phyloP scores from a whole-genome alignment of 1,140 invertebrate genomes.

The Macrocentrus cingulum region DNA sequence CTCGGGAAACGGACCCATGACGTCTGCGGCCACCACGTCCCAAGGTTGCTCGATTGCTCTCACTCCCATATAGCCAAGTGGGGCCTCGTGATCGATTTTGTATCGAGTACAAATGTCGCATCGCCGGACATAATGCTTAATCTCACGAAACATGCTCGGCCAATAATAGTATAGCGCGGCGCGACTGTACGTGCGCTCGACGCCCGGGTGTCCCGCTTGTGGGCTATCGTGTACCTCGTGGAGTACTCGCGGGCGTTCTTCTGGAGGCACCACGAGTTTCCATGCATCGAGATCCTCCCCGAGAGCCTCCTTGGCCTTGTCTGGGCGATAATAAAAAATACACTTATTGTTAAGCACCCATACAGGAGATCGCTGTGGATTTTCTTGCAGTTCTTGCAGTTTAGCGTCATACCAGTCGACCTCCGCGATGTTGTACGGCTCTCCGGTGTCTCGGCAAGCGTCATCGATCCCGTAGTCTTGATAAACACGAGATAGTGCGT shows the following conservation, averaged over 20 bases:
- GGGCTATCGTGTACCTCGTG: constrained; percentile 3
- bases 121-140: too few relatives aligned
- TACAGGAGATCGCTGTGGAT: background rate
- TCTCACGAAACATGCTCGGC: constrained; percentile 38
- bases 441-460: too few relatives aligned
- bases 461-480: too few relatives aligned
- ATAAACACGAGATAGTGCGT: background rate
- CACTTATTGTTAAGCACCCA: background rate
- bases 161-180: constrained; percentile 35
- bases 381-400: background rate
- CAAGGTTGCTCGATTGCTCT: constrained; percentile 33
- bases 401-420: background rate
- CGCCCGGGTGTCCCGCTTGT: constrained; percentile 25
- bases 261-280: background rate
- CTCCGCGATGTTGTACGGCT: too few relatives aligned
- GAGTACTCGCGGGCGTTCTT: too few relatives aligned
- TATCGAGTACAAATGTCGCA: constrained; percentile 41
- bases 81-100: constrained; percentile 32
- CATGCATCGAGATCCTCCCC: constrained; percentile 3
- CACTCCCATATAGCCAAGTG: constrained; percentile 36
- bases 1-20: constrained; percentile 45
- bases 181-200: constrained; percentile 36
- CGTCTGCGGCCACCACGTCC: constrained; percentile 36
- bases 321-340: background rate
- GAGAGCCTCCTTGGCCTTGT: background rate